Evolutionary conservation across 2,797 vertebrate genomes (phyloP).

Genomic region (Centroberyx gerrardi): DNA sequence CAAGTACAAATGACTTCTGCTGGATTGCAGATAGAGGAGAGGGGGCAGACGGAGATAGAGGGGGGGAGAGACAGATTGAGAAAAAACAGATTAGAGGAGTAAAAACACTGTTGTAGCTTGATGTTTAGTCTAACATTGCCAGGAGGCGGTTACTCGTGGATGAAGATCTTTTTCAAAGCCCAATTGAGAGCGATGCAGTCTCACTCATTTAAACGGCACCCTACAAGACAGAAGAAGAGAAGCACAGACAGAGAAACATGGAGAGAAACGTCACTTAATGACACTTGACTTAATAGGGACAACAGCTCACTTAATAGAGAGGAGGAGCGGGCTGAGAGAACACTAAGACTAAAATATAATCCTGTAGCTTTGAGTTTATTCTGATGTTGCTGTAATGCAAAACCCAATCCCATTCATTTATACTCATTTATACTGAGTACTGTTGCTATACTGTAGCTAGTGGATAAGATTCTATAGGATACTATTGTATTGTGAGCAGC

Average conservation of each 20-base stretch:
- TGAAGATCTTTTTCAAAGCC: conserved; percentile 39
- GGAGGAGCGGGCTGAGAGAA: conserved; percentile 7
- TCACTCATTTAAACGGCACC: conserved; percentile 26
- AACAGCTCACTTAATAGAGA: conserved; percentile 8
- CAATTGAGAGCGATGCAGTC: conserved; percentile 12
- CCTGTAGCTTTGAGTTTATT: conserved; percentile 3
- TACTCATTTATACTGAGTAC: background rate
- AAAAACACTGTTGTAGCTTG: conserved; percentile 37
- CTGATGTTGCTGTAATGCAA: conserved; percentile 19
- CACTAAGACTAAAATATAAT: conserved; percentile 11
- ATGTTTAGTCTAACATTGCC: conserved; percentile 37
- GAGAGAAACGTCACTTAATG: conserved; percentile 21
- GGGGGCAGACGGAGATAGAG: background rate
- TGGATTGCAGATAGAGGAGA: conserved; percentile 5
- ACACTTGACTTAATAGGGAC: conserved; percentile 19
- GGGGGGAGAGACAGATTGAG: conserved; percentile 1
- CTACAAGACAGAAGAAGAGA: conserved; percentile 17
- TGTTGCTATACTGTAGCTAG: background rate
- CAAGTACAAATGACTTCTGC: conserved; percentile 49
- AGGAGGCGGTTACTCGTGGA: conserved; percentile 35
- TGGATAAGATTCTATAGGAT: too few species aligned
- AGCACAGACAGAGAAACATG: conserved; percentile 4
- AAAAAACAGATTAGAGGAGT: conserved; percentile 42
- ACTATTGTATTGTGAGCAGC: too few species aligned
- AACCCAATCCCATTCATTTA: background rate